Percentiles rank a stretch among this genome's conserved stretches.
Evolutionary conservation across 2,113 vertebrate species (phyloP).

Genomic region (Ameiurus melas): DNA sequence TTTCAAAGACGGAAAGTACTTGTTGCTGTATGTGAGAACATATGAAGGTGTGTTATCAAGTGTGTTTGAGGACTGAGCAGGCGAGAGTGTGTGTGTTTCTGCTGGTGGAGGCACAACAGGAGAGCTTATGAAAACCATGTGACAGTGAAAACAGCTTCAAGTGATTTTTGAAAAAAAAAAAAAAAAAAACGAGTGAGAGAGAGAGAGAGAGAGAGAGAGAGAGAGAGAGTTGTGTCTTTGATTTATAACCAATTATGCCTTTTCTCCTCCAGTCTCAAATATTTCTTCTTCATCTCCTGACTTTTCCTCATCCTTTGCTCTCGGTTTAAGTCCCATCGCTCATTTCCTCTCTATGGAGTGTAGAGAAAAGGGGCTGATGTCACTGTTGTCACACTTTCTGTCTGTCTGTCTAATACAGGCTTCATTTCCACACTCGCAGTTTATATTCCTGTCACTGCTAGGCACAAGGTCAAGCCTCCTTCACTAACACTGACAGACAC

Average conservation of each 20-base stretch:
- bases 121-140: background rate
- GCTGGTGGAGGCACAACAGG: background rate
- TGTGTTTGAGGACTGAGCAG: background rate
- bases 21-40: background rate
- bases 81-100: background rate
- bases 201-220: background rate
- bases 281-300: conserved; percentile 21
- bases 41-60: background rate
- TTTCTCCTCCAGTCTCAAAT: background rate
- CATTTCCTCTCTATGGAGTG: conserved; percentile 83
- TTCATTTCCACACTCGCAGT: background rate
- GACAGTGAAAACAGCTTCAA: background rate
- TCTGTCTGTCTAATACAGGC: background rate
- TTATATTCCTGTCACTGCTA: background rate
- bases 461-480: too few relatives aligned
- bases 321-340: conserved; percentile 51
- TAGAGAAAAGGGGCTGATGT: conserved; percentile 71
- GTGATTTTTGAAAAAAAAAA: background rate
- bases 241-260: background rate
- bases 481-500: too few relatives aligned
- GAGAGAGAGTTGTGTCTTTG: too few relatives aligned
- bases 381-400: conserved; percentile 79
- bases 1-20: background rate
- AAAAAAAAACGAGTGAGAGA: background rate
- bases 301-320: background rate